Conservation (phyloP, 2,113 vertebrate genomes). For the Psettodes erumei region DNA sequence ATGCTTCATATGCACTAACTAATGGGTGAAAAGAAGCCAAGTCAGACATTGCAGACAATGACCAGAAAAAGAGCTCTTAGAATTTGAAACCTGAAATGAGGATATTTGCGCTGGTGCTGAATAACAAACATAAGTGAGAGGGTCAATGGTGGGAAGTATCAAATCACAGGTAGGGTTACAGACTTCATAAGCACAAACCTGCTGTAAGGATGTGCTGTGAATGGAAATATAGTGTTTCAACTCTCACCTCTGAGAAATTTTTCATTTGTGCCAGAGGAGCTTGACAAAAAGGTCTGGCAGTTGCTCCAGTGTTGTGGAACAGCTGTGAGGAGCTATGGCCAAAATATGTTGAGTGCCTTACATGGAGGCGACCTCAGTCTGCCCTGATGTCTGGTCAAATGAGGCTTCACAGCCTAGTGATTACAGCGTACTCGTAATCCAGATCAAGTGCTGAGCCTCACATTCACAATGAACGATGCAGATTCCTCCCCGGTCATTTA, state of each 20-base stretch:
- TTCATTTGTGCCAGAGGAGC: conserved; percentile 12
- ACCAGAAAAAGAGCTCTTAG: background rate
- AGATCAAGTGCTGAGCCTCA: conserved; percentile 2
- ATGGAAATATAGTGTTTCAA: conserved; percentile 31
- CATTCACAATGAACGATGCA: conserved; percentile 3
- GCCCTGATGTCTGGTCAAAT: conserved; percentile 12
- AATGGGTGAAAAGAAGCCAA: background rate
- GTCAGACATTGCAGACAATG: background rate
- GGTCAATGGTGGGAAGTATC: conserved; percentile 35
- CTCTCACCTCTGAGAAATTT: conserved; percentile 19
- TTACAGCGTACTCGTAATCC: background rate
- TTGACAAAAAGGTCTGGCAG: conserved; percentile 14
- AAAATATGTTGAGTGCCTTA: conserved; percentile 42
- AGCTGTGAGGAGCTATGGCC: conserved; percentile 42
- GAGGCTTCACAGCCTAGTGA: conserved; percentile 10
- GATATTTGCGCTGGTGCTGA: conserved; percentile 13
- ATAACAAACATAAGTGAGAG: conserved; percentile 22
- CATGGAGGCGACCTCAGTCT: background rate
- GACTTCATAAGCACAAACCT: conserved; percentile 5
- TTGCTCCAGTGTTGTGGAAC: conserved; percentile 41
- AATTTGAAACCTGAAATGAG: background rate
- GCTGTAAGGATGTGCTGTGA: conserved; percentile 13
- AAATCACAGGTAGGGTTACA: conserved; percentile 12
- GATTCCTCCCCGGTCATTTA: conserved; percentile 39
- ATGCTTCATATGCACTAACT: background rate